Base-by-base conservation (phyloP, 2,113 vertebrate species). In the Phalacrocorax carbo region DNA sequence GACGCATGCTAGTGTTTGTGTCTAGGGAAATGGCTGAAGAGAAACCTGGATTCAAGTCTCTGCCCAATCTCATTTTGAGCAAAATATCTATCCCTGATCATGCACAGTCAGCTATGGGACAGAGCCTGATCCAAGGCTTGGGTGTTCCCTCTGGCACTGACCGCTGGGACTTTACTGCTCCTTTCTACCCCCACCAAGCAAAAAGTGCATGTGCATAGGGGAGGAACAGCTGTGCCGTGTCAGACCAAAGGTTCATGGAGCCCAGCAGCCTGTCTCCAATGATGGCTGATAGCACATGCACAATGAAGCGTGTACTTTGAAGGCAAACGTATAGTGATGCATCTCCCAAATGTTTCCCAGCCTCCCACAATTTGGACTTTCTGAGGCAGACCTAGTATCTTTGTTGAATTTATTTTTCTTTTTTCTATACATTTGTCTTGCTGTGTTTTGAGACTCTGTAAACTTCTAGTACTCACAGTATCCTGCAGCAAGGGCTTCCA, bases 191-290 rank as follows among this genome's bases (percentile, higher is more conserved):
- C 17, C 54, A 77, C 44, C 66, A 90, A 85, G 78, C 30, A 65
- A 75, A 79, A 86, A 73, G 14, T 61, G 57, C 8, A 4, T 36
- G 19, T 71, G 71, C 29, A 44, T 3, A 42, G 36, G 44, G 57
- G n/a, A 91, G 73, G 62, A 96, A 94, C 95, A 97, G 96, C 95
- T 96, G 95, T 61, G 62, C 82, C 4, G 2, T 90, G 62, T 97
- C 95, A 97, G 46, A 54, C 36, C 90, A 85, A 94, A 64, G 85
- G 75, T 49, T 86, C 2, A 2, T 73, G 90, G 90, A 97, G 96
- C 66, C 75, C 93, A 95, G 92, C 87, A 96, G 94, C 90, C 78
- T 95, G 93, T 82, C 94, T 96, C 95, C 82, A 88, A 10, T 4
- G 9, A 40, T 38, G 85, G 85, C 87, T 92, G 96, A 95, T 93